Evolutionary conservation across 2,888 invertebrate species (phyloP), one percentile per base, ranked within the genome.

Genomic region (Nephrotoma appendiculata): DNA sequence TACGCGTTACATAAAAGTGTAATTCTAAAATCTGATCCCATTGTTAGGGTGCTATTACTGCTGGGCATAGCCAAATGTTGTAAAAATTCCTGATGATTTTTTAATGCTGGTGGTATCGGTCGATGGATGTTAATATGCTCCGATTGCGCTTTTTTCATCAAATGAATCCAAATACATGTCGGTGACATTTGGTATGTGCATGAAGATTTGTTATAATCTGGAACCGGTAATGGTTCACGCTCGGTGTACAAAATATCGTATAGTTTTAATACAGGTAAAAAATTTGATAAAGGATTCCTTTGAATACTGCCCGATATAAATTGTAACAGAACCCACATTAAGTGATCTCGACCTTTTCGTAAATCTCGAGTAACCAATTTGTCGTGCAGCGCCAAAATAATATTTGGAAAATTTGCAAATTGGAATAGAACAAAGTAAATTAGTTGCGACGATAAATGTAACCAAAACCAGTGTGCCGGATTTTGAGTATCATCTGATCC

Each of bases 251-350:
- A 92, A 43, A 98, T 92, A 91, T 98, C 98, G 91, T 98, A 98
- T 11, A 99, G 92, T 90, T 96, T 96, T 89, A 98, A 94, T 87
- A 98, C 97, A 0, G 98, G 97, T 88, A 98, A 92, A 90, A 98
- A 98, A 90, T 97, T 97, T 0, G 95, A 95, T 85, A 97, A 92
- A 94, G 98, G 97, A 92, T 98, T 98, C 89, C 98, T 95, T 91
- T 98, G 98, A 89, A 98, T 98, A 90, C 98, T 98, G 86, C 98
- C 98, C 0, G 99, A 98, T 89, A 99, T 97, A 90, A 98, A 99
- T 92, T 99, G 99, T 83, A 99, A 92, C 19, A 99, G 92, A 31
- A 98, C 96, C 99, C 99, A 99, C 99, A 99, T 99, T n/a, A 99
- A 92, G 89, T 99, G 98, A 92, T 99, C 99, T 86, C 99, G 93